These are phyloP conservation scores for Acleris cristana DNA, from an alignment of 2,888 invertebrate genomes.

Conservation along the genomic window DNA sequence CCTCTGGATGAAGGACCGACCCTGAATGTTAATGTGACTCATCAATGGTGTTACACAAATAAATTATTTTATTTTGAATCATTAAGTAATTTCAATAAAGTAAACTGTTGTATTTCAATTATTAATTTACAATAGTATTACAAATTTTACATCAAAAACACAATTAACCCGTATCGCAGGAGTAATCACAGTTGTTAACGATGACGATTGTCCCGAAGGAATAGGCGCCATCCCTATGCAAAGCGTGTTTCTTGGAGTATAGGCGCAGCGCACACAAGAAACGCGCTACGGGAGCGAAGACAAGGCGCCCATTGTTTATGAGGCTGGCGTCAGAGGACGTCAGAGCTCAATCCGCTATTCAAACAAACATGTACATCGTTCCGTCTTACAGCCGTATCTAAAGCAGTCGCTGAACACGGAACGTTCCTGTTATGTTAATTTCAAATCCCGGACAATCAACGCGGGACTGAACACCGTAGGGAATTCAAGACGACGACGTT, in stretches of 20 bases:
- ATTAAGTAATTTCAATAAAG: too few relatives aligned
- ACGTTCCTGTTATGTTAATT: conserved; percentile 77
- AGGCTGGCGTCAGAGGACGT: conserved; percentile 55
- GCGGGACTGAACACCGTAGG: conserved; percentile 69
- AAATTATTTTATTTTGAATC: conserved; percentile 11
- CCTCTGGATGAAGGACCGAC: conserved; percentile 1
- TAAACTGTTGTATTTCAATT: too few relatives aligned
- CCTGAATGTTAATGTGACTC: conserved; percentile 4
- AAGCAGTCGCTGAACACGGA: conserved; percentile 47
- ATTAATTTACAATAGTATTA: background rate
- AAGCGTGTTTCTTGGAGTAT: conserved; percentile 41
- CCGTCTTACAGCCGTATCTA: conserved; percentile 50
- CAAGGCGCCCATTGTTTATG: conserved; percentile 62
- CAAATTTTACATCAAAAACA: conserved; percentile 25
- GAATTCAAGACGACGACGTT: conserved; percentile 77
- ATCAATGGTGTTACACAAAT: conserved; percentile 19
- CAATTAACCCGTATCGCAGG: conserved; percentile 6
- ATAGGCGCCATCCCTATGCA: conserved; percentile 41
- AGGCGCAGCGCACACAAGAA: conserved; percentile 45
- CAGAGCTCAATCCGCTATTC: conserved; percentile 66
- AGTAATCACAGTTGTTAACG: conserved; percentile 42
- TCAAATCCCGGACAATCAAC: conserved; percentile 77
- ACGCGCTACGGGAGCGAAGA: conserved; percentile 43
- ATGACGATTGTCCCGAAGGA: conserved; percentile 43
- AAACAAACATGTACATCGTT: conserved; percentile 56